phyloP scores from a whole-genome alignment of 2,888 invertebrate genomes.

The Ectropis crepuscularia region DNA sequence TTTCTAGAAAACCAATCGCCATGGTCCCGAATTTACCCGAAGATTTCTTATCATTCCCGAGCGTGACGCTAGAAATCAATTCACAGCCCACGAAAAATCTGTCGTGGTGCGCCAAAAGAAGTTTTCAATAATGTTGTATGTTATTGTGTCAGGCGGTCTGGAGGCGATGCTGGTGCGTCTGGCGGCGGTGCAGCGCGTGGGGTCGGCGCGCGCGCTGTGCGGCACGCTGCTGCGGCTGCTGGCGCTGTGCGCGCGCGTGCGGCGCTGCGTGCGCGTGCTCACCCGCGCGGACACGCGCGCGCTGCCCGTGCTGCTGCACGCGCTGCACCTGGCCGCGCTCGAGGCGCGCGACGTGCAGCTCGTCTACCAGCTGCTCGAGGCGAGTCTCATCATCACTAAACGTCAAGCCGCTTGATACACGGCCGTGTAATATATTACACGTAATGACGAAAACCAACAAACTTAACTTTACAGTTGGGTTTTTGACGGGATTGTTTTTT shows the following conservation, averaged over 20 bases:
- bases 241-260: constrained; percentile 95
- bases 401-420: no score
- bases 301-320: constrained; percentile 92
- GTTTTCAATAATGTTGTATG: no score
- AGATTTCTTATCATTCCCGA: no score
- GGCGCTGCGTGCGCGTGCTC: constrained; percentile 94
- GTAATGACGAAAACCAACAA: no score
- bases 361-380: constrained; percentile 95
- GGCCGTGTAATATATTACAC: no score
- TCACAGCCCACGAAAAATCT: no score
- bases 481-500: no score
- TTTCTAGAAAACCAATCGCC: no score
- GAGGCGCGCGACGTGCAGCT: constrained; percentile 89
- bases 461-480: no score
- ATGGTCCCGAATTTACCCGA: no score
- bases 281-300: constrained; percentile 94
- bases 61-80: no score
- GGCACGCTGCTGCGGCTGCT: constrained; percentile 96
- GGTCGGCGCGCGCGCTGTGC: constrained; percentile 93
- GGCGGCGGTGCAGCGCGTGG: constrained; percentile 93
- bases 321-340: constrained; percentile 88
- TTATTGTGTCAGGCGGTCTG: constrained; percentile 73
- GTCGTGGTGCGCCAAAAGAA: no score
- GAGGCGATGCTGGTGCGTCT: constrained; percentile 94
- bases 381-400: constrained; percentile 46